Conservation (phyloP, 2,888 invertebrate species). For the Netelia inedita region DNA sequence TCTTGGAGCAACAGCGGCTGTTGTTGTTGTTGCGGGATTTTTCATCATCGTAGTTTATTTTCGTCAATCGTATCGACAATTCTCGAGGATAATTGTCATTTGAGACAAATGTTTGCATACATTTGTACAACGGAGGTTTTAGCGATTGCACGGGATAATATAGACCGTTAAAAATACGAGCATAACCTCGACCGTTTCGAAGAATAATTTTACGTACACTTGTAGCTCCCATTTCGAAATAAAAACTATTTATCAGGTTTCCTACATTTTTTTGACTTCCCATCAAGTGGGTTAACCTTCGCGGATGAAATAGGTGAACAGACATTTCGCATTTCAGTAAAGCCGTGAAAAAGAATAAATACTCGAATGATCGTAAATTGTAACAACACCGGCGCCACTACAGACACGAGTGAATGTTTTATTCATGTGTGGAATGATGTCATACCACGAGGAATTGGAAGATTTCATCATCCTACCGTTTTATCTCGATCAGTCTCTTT, state of each 20-base stretch:
- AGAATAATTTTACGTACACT: conserved; percentile 46
- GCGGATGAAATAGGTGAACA: neutral
- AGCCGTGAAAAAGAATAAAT: neutral
- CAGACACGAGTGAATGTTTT: too few species aligned
- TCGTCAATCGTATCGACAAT: neutral
- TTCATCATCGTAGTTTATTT: conserved; percentile 1
- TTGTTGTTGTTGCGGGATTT: conserved; percentile 46
- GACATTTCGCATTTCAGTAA: neutral
- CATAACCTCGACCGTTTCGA: conserved; percentile 76
- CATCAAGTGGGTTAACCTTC: neutral
- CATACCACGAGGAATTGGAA: too few species aligned
- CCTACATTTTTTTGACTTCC: conserved; percentile 59
- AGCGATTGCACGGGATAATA: neutral
- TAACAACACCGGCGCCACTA: too few species aligned
- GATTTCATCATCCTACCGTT: too few species aligned
- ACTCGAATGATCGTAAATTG: neutral
- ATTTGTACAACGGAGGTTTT: conserved; percentile 36
- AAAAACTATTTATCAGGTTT: conserved; percentile 54
- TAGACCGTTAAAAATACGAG: conserved; percentile 26
- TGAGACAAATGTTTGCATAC: neutral
- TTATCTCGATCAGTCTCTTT: too few species aligned
- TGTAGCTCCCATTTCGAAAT: conserved; percentile 30
- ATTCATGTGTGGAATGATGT: too few species aligned
- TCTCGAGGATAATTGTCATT: neutral
- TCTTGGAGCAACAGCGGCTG: too few species aligned